Base-by-base conservation (phyloP, 2,113 vertebrate genomes). In the Rostratula benghalensis region DNA sequence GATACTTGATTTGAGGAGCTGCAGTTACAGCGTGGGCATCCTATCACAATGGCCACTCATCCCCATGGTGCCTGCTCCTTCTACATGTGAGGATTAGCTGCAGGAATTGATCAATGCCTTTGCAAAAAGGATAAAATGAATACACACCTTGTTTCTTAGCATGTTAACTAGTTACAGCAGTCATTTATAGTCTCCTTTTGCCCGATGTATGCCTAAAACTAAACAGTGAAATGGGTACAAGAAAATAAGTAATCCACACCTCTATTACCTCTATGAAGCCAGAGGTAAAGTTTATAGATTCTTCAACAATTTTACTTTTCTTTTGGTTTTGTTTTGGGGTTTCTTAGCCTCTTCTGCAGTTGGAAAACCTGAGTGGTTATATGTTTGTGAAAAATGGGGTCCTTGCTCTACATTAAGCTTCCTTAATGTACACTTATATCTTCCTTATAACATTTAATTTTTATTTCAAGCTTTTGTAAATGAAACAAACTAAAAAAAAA, bases 11-110 rank as follows among this genome's bases (percentile, higher is more conserved):
- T 17, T 84, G 56, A 35, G 37, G 48, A 54, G 7, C 46, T 76
- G 35, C 19, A 81, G 13, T 30, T 54, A 28, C 27, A 43, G 8
- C 4, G 35, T 70, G 51, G 56, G 10, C 15, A 45, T 43, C 37
- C 14, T 13, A 3, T 14, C 37, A 7, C 6, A 53, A 30, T 0
- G 1, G 25, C 12, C 33, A 13, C 45, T 45, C 33, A 13, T 5
- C 20, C 53, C 22, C 2, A 0, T 0, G 17, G 23, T 23, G 10
- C 11, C 41, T 46, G 10, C 25, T 20, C 37, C 46, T 74, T 39
- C 28, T 17, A 6, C 27, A 6, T 1, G 1, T 10, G 10, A 39
- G 43, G 23, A 20, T 12, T 17, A 27, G 8, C 7, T 4, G 20
- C 39, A 45, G n/a, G 21, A 54, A 39, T 59, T 68, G 33, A 53